Conservation (phyloP, 2,797 vertebrate genomes). For the Pantherophis vulpinus region DNA sequence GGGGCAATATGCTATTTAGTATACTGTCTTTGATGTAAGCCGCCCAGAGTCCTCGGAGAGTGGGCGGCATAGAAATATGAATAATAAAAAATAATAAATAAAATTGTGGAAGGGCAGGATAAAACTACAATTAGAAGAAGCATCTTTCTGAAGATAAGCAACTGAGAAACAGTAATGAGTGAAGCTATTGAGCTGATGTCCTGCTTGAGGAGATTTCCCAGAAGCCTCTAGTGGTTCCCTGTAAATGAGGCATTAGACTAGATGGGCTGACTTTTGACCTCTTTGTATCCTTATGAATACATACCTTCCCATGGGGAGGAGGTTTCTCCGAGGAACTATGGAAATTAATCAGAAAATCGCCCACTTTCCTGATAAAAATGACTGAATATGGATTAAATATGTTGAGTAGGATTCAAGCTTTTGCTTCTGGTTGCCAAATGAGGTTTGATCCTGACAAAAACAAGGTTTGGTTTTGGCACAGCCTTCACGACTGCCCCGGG, state of each 20-base stretch:
- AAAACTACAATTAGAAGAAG: background rate
- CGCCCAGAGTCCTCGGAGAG: no score
- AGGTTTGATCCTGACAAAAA: background rate
- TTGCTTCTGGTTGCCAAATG: background rate
- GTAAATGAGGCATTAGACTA: background rate
- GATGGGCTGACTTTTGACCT: background rate
- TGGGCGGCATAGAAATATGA: no score
- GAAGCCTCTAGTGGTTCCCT: background rate
- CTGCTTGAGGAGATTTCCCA: background rate
- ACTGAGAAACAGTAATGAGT: background rate
- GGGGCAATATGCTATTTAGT: no score
- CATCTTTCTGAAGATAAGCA: no score
- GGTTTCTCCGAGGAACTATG: background rate
- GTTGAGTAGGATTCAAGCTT: background rate
- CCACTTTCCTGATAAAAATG: background rate
- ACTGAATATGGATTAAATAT: background rate
- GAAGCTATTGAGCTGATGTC: background rate
- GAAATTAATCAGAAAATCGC: background rate
- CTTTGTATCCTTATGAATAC: no score
- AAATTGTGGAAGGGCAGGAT: background rate
- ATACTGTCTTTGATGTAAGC: no score
- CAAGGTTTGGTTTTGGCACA: slow-evolving; percentile 1
- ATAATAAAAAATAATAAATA: no score
- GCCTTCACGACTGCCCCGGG: background rate
- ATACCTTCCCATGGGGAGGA: background rate